A percentile compares a stretch with the other conserved stretches of the same genome.
phyloP scores from a whole-genome alignment of 1,140 invertebrate species.

The Globodera rostochiensis region DNA sequence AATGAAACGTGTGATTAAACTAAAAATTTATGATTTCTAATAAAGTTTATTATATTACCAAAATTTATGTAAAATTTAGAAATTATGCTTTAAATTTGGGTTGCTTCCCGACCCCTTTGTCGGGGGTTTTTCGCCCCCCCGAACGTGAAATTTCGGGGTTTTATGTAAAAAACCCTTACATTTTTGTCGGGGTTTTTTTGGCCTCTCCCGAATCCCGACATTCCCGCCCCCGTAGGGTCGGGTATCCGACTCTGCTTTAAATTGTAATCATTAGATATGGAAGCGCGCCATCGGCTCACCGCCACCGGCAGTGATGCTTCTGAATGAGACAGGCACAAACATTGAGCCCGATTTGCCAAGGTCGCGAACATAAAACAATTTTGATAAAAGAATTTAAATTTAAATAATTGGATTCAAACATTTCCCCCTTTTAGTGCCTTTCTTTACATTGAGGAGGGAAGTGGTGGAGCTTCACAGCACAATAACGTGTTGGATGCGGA shows the following conservation, averaged over 20 bases:
- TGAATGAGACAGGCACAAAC: constrained; percentile 63
- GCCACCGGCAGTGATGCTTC: constrained; percentile 45
- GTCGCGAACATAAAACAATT: not conserved
- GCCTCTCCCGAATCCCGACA: too few species aligned
- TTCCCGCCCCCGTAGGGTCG: not conserved
- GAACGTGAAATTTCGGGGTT: too few species aligned
- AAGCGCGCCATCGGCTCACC: constrained; percentile 37
- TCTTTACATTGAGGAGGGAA: constrained; percentile 59
- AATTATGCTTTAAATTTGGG: too few species aligned
- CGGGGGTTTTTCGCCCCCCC: too few species aligned
- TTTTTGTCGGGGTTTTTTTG: too few species aligned
- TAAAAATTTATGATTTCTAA: too few species aligned
- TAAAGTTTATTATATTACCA: too few species aligned
- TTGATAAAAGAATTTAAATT: not conserved
- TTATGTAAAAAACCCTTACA: too few species aligned
- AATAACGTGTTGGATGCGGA: constrained; percentile 24
- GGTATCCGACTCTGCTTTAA: not conserved
- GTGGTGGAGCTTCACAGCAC: constrained; percentile 5
- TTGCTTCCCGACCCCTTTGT: too few species aligned
- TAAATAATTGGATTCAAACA: constrained; percentile 4
- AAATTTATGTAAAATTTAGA: too few species aligned
- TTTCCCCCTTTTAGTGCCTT: constrained; percentile 43
- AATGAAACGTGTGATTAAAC: too few species aligned
- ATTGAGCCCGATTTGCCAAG: constrained; percentile 47
- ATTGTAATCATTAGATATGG: constrained; percentile 41